Evolutionary conservation across 2,888 invertebrate species (phyloP).

Genomic region (Aphidoletes aphidimyza): DNA sequence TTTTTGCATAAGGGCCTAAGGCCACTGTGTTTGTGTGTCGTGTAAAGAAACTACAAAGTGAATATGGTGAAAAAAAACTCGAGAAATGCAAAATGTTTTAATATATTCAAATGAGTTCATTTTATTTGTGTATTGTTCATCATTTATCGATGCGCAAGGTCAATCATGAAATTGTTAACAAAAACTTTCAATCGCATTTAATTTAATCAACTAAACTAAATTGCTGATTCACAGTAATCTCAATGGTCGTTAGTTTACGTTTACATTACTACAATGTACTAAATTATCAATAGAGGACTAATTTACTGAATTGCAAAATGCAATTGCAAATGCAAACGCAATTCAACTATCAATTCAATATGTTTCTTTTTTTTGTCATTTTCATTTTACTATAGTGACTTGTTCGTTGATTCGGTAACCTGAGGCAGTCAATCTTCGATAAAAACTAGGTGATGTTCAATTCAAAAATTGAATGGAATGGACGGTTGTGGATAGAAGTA

Average conservation of each 20-base stretch:
- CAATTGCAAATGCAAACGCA: background rate
- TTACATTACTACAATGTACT: background rate
- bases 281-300: conserved; percentile 18
- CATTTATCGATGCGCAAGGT: background rate
- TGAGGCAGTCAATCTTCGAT: conserved; percentile 44
- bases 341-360: background rate
- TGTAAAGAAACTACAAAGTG: no score
- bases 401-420: conserved; percentile 42
- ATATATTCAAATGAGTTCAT: no score
- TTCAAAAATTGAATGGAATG: conserved; percentile 14
- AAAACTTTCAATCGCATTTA: background rate
- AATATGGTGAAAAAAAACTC: no score
- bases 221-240: conserved; percentile 46
- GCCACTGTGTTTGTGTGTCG: no score
- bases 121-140: background rate
- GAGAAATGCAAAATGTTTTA: no score
- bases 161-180: background rate
- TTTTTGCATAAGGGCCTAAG: no score
- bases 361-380: background rate
- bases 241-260: background rate
- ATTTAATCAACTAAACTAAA: conserved; percentile 21
- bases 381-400: background rate
- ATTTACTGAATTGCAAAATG: conserved; percentile 17
- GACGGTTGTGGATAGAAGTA: background rate
- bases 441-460: background rate